phyloP scores from a whole-genome alignment of 2,888 invertebrate genomes.

The Drosophila kanekoi region DNA sequence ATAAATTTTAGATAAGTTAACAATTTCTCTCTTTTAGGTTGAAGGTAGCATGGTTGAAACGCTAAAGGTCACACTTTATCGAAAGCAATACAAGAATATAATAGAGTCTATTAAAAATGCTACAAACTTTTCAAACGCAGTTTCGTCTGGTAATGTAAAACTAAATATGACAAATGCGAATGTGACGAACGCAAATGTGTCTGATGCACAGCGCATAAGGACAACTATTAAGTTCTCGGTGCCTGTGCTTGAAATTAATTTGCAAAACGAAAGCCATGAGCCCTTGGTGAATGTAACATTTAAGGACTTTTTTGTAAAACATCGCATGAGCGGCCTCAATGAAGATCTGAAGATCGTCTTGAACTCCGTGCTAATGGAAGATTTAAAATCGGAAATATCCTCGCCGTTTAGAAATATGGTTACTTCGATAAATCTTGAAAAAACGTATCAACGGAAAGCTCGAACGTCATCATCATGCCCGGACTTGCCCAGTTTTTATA shows the following conservation, averaged over 20 bases:
- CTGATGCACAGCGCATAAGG: conserved; percentile 45
- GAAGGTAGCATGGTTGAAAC: conserved; percentile 93
- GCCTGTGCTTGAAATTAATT: conserved; percentile 90
- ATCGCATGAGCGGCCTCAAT: conserved; percentile 89
- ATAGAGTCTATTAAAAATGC: conserved; percentile 88
- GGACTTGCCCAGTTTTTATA: conserved; percentile 64
- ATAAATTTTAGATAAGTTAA: neutral
- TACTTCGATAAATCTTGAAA: conserved; percentile 84
- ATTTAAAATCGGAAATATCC: conserved; percentile 91
- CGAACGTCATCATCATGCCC: conserved; percentile 77
- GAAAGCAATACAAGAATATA: conserved; percentile 95
- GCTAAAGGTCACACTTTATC: conserved; percentile 93
- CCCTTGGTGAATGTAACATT: conserved; percentile 94
- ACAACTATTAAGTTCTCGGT: conserved; percentile 89
- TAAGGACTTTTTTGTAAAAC: conserved; percentile 92
- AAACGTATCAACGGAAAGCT: conserved; percentile 52
- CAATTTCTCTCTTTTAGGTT: conserved; percentile 84
- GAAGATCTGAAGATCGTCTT: conserved; percentile 92
- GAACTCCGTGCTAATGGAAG: conserved; percentile 95
- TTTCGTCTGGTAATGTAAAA: conserved; percentile 32
- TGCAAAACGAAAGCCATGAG: conserved; percentile 91
- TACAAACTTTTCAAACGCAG: conserved; percentile 62
- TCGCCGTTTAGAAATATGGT: conserved; percentile 94
- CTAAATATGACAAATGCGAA: conserved; percentile 31
- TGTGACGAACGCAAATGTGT: conserved; percentile 16